Percentiles rank a stretch among this genome's conserved stretches.
phyloP scores from a whole-genome alignment of 2,797 vertebrate species.

The Siniperca scherzeri region DNA sequence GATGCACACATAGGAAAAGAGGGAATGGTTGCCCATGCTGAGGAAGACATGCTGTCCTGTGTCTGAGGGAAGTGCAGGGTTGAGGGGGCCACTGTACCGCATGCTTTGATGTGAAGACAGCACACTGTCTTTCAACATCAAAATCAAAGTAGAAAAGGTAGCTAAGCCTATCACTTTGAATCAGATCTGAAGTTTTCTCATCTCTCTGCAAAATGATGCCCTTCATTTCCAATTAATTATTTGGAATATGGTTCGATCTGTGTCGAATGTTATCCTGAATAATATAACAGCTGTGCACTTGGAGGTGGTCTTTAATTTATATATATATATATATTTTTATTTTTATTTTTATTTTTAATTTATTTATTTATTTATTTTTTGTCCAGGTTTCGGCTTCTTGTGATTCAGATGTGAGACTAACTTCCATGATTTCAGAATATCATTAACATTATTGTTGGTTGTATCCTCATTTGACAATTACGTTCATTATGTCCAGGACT shows the following conservation, averaged over 20 bases:
- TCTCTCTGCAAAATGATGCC: constrained; percentile 24
- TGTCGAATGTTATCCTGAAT: not conserved
- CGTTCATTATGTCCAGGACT: constrained; percentile 55
- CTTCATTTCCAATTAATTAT: constrained; percentile 31
- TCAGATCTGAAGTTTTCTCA: constrained; percentile 43
- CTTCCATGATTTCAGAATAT: constrained; percentile 26
- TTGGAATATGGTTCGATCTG: constrained; percentile 3
- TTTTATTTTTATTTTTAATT: too few species aligned
- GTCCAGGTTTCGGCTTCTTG: not conserved
- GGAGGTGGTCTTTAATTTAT: constrained; percentile 3
- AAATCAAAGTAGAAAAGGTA: constrained; percentile 64
- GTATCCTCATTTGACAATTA: constrained; percentile 59
- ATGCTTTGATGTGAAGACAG: constrained; percentile 68
- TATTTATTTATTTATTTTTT: not conserved
- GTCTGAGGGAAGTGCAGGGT: constrained; percentile 46
- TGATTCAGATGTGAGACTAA: constrained; percentile 24
- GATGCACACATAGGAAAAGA: constrained; percentile 7
- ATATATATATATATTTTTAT: not conserved
- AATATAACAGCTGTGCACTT: constrained; percentile 15
- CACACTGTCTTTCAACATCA: constrained; percentile 71
- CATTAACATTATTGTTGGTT: constrained; percentile 25
- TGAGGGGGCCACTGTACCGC: constrained; percentile 42
- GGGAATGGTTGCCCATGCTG: constrained; percentile 16
- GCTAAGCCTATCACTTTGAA: constrained; percentile 59
- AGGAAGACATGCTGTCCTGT: constrained; percentile 41